Evolutionary conservation across 2,113 vertebrate genomes (phyloP), one percentile per base, ranked within the genome.

Genomic region (Lichenostomus cassidix): DNA sequence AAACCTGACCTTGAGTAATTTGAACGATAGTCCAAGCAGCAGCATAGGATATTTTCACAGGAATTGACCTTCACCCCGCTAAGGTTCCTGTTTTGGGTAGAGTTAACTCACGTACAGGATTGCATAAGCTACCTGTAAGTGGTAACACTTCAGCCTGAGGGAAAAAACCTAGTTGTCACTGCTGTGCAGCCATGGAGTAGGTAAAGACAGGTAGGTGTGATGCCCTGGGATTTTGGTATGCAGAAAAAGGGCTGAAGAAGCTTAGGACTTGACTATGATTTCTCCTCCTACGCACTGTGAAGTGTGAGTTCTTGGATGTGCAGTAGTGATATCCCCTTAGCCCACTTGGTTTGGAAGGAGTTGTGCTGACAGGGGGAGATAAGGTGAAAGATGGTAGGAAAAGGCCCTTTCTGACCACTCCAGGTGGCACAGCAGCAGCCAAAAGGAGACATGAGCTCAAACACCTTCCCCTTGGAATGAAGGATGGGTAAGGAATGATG

Each of bases 31-130:
- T 42, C 52, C 44, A 81, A 95, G 44, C 56, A 96, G 79, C 60
- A 87, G 37, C 65, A 68, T 21, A 68, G 76, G 47, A 89, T 89
- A 90, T 93, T 95, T 94, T 95, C 83, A 75, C 90, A 95, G 88
- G 73, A 80, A 84, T 20, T 95, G 83, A 83, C 86, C 93, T 96
- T 95, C 87, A 92, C 37, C 21, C 16, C 50, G 44, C 13, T 90
- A 65, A 58, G 77, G 33, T 89, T 87, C 49, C 62, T 90, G 71
- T 70, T n/a, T 89, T 44, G 58, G 21, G 20, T 52, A 92, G 65
- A 94, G 28, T 89, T 95, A 91, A 87, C 29, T 89, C 65, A 18
- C 0, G 0, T 47, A 37, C 1, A 2, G 39, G 56, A 49, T 89
- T 97, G 80, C 83, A 87, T 93, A 96, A 94, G 56, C 76, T 67